Evolutionary conservation across 2,888 invertebrate genomes (phyloP).

Genomic region (Catocala nupta): DNA sequence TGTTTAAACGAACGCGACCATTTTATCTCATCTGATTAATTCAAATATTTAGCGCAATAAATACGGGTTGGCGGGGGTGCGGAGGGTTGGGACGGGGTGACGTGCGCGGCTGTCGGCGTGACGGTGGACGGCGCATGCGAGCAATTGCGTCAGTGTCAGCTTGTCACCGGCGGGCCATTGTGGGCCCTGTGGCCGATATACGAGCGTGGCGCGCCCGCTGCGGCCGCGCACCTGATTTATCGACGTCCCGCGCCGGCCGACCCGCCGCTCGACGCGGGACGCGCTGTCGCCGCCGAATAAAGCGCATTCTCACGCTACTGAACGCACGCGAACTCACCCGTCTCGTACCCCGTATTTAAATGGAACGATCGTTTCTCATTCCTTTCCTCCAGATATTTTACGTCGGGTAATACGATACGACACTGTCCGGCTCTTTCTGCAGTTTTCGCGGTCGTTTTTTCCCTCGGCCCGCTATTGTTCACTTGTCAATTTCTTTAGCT

Average conservation of each 20-base stretch:
- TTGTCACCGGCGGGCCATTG: constrained; percentile 80
- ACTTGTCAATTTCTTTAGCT: constrained; percentile 88
- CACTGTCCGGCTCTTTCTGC: constrained; percentile 87
- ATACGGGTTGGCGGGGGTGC: constrained; percentile 67
- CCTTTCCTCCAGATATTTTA: constrained; percentile 86
- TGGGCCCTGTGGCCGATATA: constrained; percentile 76
- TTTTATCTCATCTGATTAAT: constrained; percentile 87
- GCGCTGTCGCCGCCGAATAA: constrained; percentile 82
- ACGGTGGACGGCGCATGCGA: constrained; percentile 75
- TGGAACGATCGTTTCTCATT: constrained; percentile 86
- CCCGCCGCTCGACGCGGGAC: constrained; percentile 55
- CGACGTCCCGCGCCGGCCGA: constrained; percentile 72
- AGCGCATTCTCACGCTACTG: constrained; percentile 87
- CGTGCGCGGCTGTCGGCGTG: constrained; percentile 64
- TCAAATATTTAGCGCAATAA: constrained; percentile 87
- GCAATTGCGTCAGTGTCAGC: constrained; percentile 83
- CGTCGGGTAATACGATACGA: constrained; percentile 87
- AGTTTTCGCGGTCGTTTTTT: constrained; percentile 82
- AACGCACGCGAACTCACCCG: constrained; percentile 85
- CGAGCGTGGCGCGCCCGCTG: constrained; percentile 66
- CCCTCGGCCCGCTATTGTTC: constrained; percentile 83
- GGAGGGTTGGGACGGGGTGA: constrained; percentile 62
- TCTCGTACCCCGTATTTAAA: constrained; percentile 82
- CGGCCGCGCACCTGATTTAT: constrained; percentile 81
- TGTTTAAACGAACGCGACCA: constrained; percentile 82